These are phyloP conservation scores for Sciaenops ocellatus DNA, from an alignment of 2,797 vertebrate species.

Conservation along the genomic window DNA sequence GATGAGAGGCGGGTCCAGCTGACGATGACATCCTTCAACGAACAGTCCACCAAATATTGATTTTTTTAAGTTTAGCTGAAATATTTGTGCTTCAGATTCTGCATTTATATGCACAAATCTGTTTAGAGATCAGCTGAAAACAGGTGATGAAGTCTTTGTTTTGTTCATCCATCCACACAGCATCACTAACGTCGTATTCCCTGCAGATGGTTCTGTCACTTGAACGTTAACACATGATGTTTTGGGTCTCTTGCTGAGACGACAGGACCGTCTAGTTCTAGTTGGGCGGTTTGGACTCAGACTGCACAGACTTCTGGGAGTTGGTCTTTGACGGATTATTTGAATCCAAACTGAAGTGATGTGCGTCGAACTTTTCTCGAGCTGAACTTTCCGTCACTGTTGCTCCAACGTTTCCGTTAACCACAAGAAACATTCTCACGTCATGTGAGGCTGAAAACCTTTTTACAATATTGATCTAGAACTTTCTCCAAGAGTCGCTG, in stretches of 20 bases:
- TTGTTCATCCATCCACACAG: too few relatives aligned
- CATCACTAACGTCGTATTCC: too few relatives aligned
- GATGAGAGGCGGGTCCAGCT: too few relatives aligned
- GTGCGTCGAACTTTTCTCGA: neutral
- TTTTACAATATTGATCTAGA: neutral
- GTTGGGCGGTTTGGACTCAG: neutral
- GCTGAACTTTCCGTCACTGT: neutral
- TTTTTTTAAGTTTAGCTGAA: too few relatives aligned
- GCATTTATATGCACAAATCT: too few relatives aligned
- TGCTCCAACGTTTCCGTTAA: neutral
- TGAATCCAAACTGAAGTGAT: neutral
- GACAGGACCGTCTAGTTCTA: too few relatives aligned
- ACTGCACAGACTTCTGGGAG: neutral
- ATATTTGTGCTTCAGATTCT: too few relatives aligned
- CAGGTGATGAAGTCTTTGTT: neutral
- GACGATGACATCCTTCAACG: too few relatives aligned
- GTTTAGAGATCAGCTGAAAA: neutral
- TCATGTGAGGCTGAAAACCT: neutral
- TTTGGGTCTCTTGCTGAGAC: too few relatives aligned
- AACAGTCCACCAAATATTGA: neutral
- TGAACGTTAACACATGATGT: too few relatives aligned
- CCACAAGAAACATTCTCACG: slow-evolving; percentile 1
- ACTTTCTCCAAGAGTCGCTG: neutral
- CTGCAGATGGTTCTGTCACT: too few relatives aligned
- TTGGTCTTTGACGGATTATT: neutral